Evolutionary conservation across 2,797 vertebrate species (phyloP).

Genomic region (Thripadectes ignobilis): DNA sequence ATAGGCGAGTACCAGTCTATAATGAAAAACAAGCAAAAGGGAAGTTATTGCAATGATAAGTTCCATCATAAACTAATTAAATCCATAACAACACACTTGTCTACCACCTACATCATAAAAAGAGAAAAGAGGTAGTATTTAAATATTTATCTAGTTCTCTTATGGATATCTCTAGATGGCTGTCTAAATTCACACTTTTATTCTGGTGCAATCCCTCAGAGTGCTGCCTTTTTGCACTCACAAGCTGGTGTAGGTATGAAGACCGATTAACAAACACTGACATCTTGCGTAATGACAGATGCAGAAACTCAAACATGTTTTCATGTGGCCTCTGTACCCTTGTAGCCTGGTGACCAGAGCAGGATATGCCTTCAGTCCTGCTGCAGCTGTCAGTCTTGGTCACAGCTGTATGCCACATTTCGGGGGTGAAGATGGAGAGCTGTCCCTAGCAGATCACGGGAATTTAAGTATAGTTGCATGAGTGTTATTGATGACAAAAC

Average conservation of each 20-base stretch:
- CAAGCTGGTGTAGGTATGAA: neutral
- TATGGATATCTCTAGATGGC: neutral
- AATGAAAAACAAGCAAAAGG: neutral
- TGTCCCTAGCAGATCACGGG: neutral
- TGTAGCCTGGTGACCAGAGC: neutral
- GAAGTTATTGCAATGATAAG: neutral
- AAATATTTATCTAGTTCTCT: neutral
- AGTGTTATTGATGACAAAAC: neutral
- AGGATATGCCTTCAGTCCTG: neutral
- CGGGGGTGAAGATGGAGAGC: neutral
- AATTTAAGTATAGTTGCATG: neutral
- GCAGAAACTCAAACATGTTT: neutral
- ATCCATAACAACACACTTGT: neutral
- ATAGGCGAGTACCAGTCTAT: neutral
- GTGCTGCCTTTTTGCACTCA: neutral
- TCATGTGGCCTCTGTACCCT: neutral
- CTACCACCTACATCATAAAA: neutral
- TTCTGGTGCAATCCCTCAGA: neutral
- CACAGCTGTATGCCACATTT: rapidly evolving
- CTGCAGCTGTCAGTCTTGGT: neutral
- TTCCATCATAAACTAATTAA: neutral
- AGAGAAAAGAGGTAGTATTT: neutral
- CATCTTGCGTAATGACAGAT: neutral
- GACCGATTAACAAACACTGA: neutral
- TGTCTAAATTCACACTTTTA: neutral